Evolutionary conservation across 2,113 vertebrate genomes (phyloP).

Genomic region (Acrocephalus kingi): DNA sequence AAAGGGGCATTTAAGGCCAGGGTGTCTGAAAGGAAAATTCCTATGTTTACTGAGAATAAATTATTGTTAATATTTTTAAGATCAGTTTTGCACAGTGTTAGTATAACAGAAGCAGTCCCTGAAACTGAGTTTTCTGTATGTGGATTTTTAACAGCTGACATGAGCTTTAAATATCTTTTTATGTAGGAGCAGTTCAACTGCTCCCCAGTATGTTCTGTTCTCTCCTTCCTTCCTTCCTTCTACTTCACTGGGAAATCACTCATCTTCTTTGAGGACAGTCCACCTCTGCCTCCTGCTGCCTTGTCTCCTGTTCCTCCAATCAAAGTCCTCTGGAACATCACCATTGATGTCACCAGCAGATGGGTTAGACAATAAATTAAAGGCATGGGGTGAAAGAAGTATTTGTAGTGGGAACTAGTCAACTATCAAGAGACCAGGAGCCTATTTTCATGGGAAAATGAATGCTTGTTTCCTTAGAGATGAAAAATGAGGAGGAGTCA

Average conservation of each 20-base stretch:
- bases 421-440: constrained; percentile 10
- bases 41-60: background rate
- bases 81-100: background rate
- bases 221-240: background rate
- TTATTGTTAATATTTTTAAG: constrained; percentile 1
- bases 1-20: background rate
- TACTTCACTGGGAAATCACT: constrained; percentile 30
- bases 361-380: background rate
- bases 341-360: background rate
- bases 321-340: constrained; percentile 9
- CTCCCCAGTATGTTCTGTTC: constrained; percentile 47
- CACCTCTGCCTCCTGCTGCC: constrained; percentile 33
- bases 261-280: constrained; percentile 16
- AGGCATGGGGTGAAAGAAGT: constrained; percentile 17
- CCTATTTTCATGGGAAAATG: constrained; percentile 41
- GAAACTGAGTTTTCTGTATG: constrained; percentile 18
- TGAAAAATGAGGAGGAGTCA: constrained; percentile 48
- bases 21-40: background rate
- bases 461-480: constrained; percentile 51
- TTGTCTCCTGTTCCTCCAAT: background rate
- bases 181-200: constrained; percentile 62
- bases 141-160: constrained; percentile 49
- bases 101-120: background rate
- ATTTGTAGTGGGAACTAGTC: background rate
- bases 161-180: constrained; percentile 57